Percentiles rank a stretch among this genome's conserved stretches.
phyloP scores from a whole-genome alignment of 2,888 invertebrate species.

The Cerastis rubricosa region DNA sequence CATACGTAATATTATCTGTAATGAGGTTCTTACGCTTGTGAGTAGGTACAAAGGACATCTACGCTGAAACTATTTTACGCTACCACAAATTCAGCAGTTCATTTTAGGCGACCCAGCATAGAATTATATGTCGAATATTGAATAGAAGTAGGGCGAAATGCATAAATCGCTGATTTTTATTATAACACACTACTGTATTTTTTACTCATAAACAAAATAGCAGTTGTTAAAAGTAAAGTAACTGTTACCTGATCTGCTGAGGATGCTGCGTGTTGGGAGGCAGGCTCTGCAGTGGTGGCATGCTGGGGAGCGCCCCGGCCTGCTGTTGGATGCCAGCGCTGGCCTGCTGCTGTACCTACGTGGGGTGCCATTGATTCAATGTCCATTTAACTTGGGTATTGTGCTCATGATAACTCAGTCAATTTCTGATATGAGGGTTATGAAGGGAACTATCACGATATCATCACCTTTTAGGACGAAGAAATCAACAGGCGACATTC shows the following conservation, averaged over 20 bases:
- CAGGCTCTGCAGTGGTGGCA: constrained; percentile 94
- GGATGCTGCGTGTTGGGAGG: constrained; percentile 91
- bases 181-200: not conserved
- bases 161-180: not conserved
- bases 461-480: not conserved
- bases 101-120: not conserved
- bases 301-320: constrained; percentile 92
- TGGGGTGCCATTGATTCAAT: constrained; percentile 9
- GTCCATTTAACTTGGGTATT: not conserved
- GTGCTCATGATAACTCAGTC: not conserved
- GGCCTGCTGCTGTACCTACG: constrained; percentile 80
- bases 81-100: not conserved
- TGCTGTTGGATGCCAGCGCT: constrained; percentile 83
- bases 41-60: not conserved
- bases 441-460: not conserved
- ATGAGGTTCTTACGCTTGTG: not conserved
- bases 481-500: not conserved
- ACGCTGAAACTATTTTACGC: not conserved
- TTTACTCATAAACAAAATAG: not conserved
- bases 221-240: not conserved
- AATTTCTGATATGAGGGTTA: not conserved
- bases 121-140: not conserved
- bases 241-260: constrained; percentile 88
- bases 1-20: not conserved
- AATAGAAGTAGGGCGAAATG: not conserved